These are phyloP conservation scores for Drepana arcuata DNA, from an alignment of 1,140 invertebrate species.

Conservation along the genomic window DNA sequence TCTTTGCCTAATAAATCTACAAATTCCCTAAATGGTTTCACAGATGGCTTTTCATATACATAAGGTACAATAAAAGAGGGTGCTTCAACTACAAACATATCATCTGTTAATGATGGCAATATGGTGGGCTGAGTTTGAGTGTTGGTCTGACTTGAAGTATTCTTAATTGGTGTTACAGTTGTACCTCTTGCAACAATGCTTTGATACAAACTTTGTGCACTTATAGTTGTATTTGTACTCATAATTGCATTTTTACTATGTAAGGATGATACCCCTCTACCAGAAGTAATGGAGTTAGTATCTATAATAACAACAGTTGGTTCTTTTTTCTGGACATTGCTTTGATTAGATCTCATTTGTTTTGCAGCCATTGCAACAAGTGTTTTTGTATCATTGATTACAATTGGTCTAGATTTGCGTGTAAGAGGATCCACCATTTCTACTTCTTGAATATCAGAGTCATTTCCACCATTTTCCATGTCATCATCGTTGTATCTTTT, in stretches of 20 bases:
- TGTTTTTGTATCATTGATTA: conserved; percentile 82
- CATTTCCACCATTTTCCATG: conserved; percentile 75
- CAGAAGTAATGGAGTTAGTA: conserved; percentile 80
- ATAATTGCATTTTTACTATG: conserved; percentile 12
- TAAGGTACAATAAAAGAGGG: conserved; percentile 94
- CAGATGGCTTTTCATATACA: conserved; percentile 90
- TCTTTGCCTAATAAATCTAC: conserved; percentile 78
- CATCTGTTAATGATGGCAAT: conserved; percentile 86
- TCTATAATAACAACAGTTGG: conserved; percentile 85
- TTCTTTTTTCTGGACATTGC: conserved; percentile 76
- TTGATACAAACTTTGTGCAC: conserved; percentile 41
- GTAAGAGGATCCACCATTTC: conserved; percentile 74
- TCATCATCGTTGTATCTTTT: conserved; percentile 77
- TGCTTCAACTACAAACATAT: conserved; percentile 92
- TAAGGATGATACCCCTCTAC: conserved; percentile 34
- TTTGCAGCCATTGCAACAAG: conserved; percentile 78
- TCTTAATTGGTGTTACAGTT: conserved; percentile 54
- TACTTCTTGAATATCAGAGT: conserved; percentile 77
- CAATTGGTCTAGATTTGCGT: conserved; percentile 73
- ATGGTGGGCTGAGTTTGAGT: conserved; percentile 59
- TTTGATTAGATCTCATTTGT: conserved; percentile 47
- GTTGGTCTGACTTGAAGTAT: conserved; percentile 25
- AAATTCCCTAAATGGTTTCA: conserved; percentile 84
- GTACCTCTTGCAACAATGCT: conserved; percentile 55
- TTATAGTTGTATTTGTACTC: conserved; percentile 16